Evolutionary conservation across 2,888 invertebrate species (phyloP), one percentile per base, ranked within the genome.

Genomic region (Epinotia brunnichana): DNA sequence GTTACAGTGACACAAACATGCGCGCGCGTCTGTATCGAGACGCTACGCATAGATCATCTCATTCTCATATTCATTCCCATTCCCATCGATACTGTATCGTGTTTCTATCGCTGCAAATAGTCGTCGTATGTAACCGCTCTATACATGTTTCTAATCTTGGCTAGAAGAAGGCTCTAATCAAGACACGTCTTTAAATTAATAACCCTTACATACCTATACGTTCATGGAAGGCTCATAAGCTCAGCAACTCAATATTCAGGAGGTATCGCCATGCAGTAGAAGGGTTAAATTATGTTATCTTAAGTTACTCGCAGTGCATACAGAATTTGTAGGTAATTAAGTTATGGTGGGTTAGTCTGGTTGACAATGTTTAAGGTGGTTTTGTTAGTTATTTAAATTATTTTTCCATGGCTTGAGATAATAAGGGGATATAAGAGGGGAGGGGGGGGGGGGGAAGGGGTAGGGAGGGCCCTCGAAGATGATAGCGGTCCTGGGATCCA

Each of bases 221-320:
- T 21, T 61, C 21, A 48, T 21, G 21, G 24, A 57, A 56, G 48
- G 24, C 62, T 62, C 29, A 62, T 62, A 51, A 51, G 29, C 63
- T 13, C 24, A 29, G 7, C 21, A 53, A 51, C 64, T 64, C 64
- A 64, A 54, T 64, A 64, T 64, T 53, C 64, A 64, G 53, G 39
- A 39, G 53, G 39, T 54, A 64, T 63, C 51, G 51, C 29, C 35
- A 24, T 35, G 51, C 13, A 63, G 64, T 51, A 39, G 53, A 21
- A 21, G 53, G 39, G 53, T 39, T 64, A 39, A 64, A 64, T 64
- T 35, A 24, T 39, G 39, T 54, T 64, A 54, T 53, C 35, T 53
- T 5, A 64, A 53, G 19, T 53, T 51, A 15, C 53, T 19, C 9
- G 15, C 35, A 17, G 35, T 53, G 53, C 35, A 17, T 19, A 51